Evolutionary conservation across 2,113 vertebrate species (phyloP).

Genomic region (Trochalopteron elliotii): DNA sequence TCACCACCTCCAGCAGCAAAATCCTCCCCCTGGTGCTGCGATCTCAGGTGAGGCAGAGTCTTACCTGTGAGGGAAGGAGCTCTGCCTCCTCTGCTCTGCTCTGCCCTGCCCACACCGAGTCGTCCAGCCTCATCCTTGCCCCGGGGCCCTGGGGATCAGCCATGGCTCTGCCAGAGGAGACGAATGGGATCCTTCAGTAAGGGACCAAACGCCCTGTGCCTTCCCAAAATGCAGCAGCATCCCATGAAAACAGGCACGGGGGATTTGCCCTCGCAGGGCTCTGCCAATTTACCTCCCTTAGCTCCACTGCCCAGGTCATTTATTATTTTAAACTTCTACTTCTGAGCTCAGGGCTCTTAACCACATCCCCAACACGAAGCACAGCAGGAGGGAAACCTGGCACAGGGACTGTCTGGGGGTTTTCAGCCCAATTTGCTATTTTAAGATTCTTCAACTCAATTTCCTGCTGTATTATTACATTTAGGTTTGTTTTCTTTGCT

Average conservation of each 20-base stretch:
- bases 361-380: fast-evolving
- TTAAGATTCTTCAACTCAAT: background rate
- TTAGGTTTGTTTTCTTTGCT: background rate
- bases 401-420: fast-evolving
- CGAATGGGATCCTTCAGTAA: fast-evolving
- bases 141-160: background rate
- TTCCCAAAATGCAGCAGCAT: background rate
- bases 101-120: background rate
- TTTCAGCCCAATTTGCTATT: background rate
- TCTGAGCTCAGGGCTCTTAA: background rate
- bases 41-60: background rate
- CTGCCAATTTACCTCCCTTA: fast-evolving
- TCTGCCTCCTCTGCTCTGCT: background rate
- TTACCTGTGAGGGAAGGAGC: background rate
- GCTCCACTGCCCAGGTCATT: background rate
- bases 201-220: no score
- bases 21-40: fast-evolving
- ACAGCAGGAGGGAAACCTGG: background rate
- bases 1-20: background rate
- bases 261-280: background rate
- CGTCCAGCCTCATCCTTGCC: background rate
- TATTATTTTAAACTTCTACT: background rate
- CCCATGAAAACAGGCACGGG: fast-evolving
- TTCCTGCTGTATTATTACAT: background rate
- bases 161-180: background rate